Conservation (phyloP, 2,113 vertebrate genomes). For the Menidia beryllina region DNA sequence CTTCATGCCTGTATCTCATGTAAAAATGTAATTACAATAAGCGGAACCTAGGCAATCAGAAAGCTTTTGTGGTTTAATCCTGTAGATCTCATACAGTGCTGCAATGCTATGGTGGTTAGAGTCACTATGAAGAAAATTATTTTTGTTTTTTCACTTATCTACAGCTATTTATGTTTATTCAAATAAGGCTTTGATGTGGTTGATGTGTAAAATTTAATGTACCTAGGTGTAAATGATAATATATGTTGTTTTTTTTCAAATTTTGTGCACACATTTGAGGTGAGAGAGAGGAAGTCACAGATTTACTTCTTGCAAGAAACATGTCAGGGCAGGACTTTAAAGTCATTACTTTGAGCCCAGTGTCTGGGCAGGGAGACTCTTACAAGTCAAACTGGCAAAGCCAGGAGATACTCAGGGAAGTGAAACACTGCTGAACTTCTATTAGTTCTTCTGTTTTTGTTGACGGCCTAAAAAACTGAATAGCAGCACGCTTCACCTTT, state of each 20-base stretch:
- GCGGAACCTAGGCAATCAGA: too few species aligned
- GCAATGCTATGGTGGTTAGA: background rate
- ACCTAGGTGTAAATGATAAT: too few species aligned
- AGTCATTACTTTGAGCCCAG: background rate
- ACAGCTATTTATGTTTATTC: background rate
- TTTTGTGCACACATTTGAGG: background rate
- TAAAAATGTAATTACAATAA: background rate
- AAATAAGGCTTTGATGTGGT: too few species aligned
- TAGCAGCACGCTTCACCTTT: background rate
- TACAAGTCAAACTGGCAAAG: background rate
- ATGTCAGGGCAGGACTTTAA: background rate
- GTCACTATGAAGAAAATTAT: background rate
- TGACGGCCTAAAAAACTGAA: background rate
- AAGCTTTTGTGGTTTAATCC: too few species aligned
- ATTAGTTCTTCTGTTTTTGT: background rate
- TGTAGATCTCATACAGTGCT: background rate
- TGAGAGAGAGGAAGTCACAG: background rate
- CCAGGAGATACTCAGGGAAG: background rate
- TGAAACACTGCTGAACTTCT: constrained; percentile 1
- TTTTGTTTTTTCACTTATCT: background rate
- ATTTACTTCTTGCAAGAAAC: background rate
- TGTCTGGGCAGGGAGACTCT: background rate
- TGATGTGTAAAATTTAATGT: too few species aligned
- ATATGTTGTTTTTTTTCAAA: too few species aligned
- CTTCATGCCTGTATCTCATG: background rate